Evolutionary conservation across 2,888 invertebrate genomes (phyloP), one percentile per base, ranked within the genome.

Genomic region (Folsomia candida): DNA sequence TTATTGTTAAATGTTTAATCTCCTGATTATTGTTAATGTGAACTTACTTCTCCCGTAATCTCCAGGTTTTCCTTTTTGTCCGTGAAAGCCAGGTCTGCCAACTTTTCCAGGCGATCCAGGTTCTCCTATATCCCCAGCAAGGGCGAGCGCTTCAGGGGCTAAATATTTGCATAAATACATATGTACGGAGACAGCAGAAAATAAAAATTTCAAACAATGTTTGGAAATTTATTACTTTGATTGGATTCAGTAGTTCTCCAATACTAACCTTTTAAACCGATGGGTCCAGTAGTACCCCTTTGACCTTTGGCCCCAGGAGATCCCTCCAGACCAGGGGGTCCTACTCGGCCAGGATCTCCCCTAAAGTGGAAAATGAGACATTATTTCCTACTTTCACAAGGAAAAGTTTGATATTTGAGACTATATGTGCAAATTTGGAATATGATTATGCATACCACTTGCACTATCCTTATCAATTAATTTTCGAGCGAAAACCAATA

Each of bases 41-140:
- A 6, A 24, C 11, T 18, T 62, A 62, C 62, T 27, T 24, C 47
- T 37, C 22, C 73, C 76, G 51, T 76, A 73, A 51, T 73, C 71
- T 51, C 76, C 76, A 22, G 76, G 76, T 11, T 62, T 57, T 20
- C 92, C 92, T n/a, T 87, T 84, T 11, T 86, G 83, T 28, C 93
- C 93, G 81, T 89, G 86, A 65, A 86, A 83, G 27, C 91, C 92
- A 58, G 85, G 80, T 72, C 84, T 84, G 59, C 92, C 93, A 59
- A 81, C 81, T 76, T 90, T 89, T 28, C 93, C 93, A 24, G 81
- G 82, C 61, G 82, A 80, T 65, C 89, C 89, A 78, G 83, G 84
- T 24, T 82, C 81, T 58, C 89, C 89, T 54, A 84, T 0, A 9
- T 82, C 11, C 85, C 87, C 54, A 80, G 28, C 47, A 25, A 57